phyloP scores from a whole-genome alignment of 2,888 invertebrate species.

The Strigamia crassipes region DNA sequence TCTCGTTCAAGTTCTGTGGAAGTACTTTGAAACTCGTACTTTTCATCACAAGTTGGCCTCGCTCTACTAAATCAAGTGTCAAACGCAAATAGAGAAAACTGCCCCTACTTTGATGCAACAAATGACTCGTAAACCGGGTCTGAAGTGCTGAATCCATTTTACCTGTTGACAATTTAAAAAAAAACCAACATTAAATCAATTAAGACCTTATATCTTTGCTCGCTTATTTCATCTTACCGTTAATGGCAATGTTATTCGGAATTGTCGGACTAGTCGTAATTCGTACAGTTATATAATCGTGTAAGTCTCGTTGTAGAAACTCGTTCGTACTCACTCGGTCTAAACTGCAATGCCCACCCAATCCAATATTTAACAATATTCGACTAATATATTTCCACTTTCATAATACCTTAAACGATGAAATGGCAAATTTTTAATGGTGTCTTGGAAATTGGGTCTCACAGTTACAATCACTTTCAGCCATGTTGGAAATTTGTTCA shows the following conservation, averaged over 20 bases:
- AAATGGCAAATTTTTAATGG: constrained; percentile 82
- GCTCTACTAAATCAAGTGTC: constrained; percentile 86
- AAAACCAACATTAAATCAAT: not conserved
- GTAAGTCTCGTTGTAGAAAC: constrained; percentile 66
- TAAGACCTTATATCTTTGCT: not conserved
- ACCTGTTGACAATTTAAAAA: not conserved
- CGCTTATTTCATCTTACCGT: constrained; percentile 41
- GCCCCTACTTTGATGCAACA: constrained; percentile 80
- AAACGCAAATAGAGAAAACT: constrained; percentile 91
- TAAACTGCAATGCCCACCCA: constrained; percentile 53
- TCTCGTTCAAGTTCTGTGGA: constrained; percentile 84
- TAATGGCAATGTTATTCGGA: constrained; percentile 70
- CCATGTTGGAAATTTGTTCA: constrained; percentile 82
- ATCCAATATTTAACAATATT: constrained; percentile 13
- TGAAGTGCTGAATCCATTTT: constrained; percentile 44
- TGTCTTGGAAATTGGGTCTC: constrained; percentile 79
- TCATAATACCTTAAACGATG: constrained; percentile 59
- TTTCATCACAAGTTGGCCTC: constrained; percentile 89
- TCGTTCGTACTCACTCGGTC: constrained; percentile 56
- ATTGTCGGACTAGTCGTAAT: constrained; percentile 79
- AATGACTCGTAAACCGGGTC: constrained; percentile 80
- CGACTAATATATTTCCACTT: not conserved
- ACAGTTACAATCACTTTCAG: constrained; percentile 87
- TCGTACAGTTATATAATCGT: constrained; percentile 84
- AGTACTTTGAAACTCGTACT: constrained; percentile 89